Evolutionary conservation across 2,113 vertebrate genomes (phyloP).

Genomic region (Typhlomys cinereus): DNA sequence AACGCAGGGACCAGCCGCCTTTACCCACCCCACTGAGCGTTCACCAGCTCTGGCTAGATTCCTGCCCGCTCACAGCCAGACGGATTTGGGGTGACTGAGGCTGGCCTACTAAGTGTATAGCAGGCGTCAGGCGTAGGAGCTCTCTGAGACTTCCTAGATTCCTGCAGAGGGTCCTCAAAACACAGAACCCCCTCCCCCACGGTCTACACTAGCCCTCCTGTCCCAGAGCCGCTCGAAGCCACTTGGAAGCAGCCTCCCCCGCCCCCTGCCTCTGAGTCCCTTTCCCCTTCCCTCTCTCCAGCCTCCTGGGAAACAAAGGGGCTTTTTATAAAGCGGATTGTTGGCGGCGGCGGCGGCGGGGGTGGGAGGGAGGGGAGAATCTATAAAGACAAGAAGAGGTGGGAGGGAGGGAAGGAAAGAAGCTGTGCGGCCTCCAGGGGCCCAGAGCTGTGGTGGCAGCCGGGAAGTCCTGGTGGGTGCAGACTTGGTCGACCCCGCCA

Average conservation of each 20-base stretch:
- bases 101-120: not conserved
- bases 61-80: not conserved
- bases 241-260: constrained; percentile 77
- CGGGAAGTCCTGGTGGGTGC: constrained; percentile 18
- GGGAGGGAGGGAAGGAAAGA: constrained; percentile 52
- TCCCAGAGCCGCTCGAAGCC: constrained; percentile 77
- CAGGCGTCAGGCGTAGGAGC: not conserved
- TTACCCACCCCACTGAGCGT: not conserved
- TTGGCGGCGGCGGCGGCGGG: constrained; percentile 47
- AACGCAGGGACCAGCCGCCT: not conserved
- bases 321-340: constrained; percentile 79
- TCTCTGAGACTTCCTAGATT: not conserved
- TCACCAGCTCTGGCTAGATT: not conserved
- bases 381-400: constrained; percentile 66
- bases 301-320: constrained; percentile 80
- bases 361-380: constrained; percentile 32
- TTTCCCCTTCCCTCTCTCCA: constrained; percentile 69
- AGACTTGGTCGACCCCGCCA: not conserved
- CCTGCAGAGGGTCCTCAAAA: not conserved
- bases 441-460: not conserved
- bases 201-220: constrained; percentile 69
- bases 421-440: constrained; percentile 50
- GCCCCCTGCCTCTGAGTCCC: constrained; percentile 64
- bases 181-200: constrained; percentile 32
- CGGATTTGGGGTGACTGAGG: constrained; percentile 15